Evolutionary conservation across 2,113 vertebrate species (phyloP).

Genomic region (Callipepla squamata): DNA sequence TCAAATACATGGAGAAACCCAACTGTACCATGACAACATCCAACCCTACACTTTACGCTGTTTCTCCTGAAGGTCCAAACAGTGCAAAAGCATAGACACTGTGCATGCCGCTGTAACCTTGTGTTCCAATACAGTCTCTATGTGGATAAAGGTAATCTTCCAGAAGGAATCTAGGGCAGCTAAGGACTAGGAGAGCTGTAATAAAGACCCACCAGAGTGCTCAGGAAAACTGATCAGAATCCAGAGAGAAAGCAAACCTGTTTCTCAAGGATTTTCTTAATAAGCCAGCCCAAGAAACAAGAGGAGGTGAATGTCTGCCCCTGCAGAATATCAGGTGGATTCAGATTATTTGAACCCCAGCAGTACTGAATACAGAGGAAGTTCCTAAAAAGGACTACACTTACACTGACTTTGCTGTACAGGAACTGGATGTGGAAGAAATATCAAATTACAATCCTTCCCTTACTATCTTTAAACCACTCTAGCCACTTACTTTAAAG

Average conservation of each 20-base stretch:
- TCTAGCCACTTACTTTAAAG: neutral
- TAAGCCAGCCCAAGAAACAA: neutral
- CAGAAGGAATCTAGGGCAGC: neutral
- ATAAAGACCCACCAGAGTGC: neutral
- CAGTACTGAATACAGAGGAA: neutral
- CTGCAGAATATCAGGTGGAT: neutral
- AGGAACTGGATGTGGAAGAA: slow-evolving; percentile 5
- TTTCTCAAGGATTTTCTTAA: neutral
- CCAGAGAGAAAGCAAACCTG: neutral
- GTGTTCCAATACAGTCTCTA: neutral
- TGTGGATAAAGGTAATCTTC: neutral
- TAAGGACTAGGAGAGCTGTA: neutral
- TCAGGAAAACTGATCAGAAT: neutral
- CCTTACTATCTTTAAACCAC: neutral
- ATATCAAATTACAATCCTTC: neutral
- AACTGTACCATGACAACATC: fast-evolving
- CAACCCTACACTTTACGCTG: neutral
- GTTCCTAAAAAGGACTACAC: neutral
- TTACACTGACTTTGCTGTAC: neutral
- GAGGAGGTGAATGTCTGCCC: neutral
- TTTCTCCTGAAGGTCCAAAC: neutral
- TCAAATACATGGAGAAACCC: neutral
- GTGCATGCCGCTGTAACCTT: neutral
- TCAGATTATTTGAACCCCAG: neutral
- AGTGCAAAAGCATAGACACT: neutral